Percentiles rank a stretch among this genome's conserved stretches.
These are phyloP conservation scores for Gasterosteus aculeatus DNA, from an alignment of 2,113 vertebrate genomes.

Conservation along the genomic window DNA sequence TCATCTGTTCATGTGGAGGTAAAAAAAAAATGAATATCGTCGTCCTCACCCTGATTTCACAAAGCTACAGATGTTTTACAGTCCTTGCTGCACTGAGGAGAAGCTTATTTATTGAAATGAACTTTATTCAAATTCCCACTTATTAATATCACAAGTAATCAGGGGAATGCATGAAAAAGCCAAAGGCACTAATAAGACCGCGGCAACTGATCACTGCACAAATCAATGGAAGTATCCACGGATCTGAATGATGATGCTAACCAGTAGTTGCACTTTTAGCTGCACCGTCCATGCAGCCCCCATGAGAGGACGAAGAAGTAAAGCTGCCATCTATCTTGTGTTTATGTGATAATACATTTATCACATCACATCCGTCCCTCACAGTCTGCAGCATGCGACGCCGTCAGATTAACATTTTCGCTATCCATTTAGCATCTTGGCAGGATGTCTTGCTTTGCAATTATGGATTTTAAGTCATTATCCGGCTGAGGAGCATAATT, in stretches of 20 bases:
- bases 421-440: conserved; percentile 7
- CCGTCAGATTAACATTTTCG: conserved; percentile 1
- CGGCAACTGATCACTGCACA: too few relatives aligned
- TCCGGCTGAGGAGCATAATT: conserved; percentile 4
- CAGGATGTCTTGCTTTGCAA: conserved; percentile 1
- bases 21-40: not conserved
- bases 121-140: conserved; percentile 1
- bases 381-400: not conserved
- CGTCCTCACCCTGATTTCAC: not conserved
- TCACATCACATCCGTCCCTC: not conserved
- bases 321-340: too few relatives aligned
- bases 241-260: too few relatives aligned
- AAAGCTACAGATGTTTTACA: too few relatives aligned
- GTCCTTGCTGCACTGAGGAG: not conserved
- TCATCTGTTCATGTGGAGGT: not conserved
- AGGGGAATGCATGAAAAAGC: not conserved
- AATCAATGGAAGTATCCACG: too few relatives aligned
- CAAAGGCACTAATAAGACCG: not conserved
- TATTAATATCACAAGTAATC: conserved; percentile 3
- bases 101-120: not conserved
- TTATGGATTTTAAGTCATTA: conserved; percentile 36
- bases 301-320: too few relatives aligned
- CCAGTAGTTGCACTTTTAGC: too few relatives aligned
- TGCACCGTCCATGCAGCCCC: too few relatives aligned
- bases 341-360: not conserved